Evolutionary conservation across 2,797 vertebrate genomes (phyloP), one percentile per base, ranked within the genome.

Genomic region (Dermochelys coriacea): DNA sequence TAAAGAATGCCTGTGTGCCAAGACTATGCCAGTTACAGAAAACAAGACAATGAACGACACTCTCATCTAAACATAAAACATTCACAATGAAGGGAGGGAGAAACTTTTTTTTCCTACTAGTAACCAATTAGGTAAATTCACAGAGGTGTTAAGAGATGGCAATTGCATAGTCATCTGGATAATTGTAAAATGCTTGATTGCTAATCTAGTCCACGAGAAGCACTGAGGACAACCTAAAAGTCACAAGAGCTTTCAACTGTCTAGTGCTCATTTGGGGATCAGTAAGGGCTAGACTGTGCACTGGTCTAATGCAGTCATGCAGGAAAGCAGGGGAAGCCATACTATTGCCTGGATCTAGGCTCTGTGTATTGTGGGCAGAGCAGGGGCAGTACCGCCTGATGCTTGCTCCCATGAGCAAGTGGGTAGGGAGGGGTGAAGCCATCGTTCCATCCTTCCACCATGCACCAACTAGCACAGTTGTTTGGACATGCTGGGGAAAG

Each of bases 1-100:
- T 45, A 8, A 93, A 83, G 59, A 19, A 23, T 6, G 88, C 55
- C 61, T 74, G 49, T 4, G 68, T 83, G 57, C 37, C 50, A 51
- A 27, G 1, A n/a, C 34, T 74, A 4, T 55, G 31, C 75, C 37
- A 4, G 86, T 78, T 64, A 57, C 0, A 3, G 52, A 37, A 95
- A 92, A 84, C 71, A 78, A 91, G 93, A 16, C 15, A 64, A 2
- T 86, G 41, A 92, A 68, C n/a, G 41, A 61, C 9, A 78, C 61
- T 54, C 83, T 94, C 34, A 79, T 79, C 31, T 86, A 29, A 79
- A 88, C 81, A 74, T 37, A 12, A 80, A 89, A 75, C 19, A 55
- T 68, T 34, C 11, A 37, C 21, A 59, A 10, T 51, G n/a, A 47
- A 87, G 85, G 12, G 41, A 91, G 19, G 2, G 18, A 59, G 57